Base-by-base conservation (phyloP, 35 echinoderm and acorn worm genomes). In the Heliocidaris erythrogramma region DNA sequence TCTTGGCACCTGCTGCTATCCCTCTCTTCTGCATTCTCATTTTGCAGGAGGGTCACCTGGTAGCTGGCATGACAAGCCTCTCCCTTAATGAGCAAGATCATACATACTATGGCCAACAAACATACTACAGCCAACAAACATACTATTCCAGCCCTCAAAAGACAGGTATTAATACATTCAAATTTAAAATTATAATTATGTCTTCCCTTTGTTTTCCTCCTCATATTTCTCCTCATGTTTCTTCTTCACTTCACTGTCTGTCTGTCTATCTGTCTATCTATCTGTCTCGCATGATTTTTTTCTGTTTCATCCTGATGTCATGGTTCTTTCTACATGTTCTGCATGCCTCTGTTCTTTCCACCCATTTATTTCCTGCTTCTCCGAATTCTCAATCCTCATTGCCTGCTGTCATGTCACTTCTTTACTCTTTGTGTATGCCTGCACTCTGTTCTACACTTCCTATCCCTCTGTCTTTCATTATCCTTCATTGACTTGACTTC, bases 21-120 rank as follows among this genome's bases (percentile, higher is more conserved):
- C 65, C 65, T 78, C 31, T 89, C 31, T 89, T 48, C 50, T 92
- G 91, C 91, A 92, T 92, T 92, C 91, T 92, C 91, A 59, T 92
- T 92, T 27, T 92, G 91, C 91, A 92, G 91, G 91, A 92, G 91
- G 91, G 91, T 13, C 47, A 92, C 2, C 91, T 92, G 29, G 30
- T 92, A 48, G 91, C 49, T 92, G 91, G 91, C 49, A 52, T 92
- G 50, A 92, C 91, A 59, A 59, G 91, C 48, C 91, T 92, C 13
- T 52, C 48, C 50, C 18, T 92, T n/a, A 92, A 56, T 92, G 91
- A 92, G 47, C 87, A 48, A 48, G 87, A 27, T 89, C 14, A 48
- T 32, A 27, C 87, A 89, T 7, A 47, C 87, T 17, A 18, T 89
- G 65, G 65, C 65, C 18, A 78, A 78, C 87, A 89, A 89, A 89